phyloP scores from a whole-genome alignment of 1,140 invertebrate genomes.

The Lerema accius region DNA sequence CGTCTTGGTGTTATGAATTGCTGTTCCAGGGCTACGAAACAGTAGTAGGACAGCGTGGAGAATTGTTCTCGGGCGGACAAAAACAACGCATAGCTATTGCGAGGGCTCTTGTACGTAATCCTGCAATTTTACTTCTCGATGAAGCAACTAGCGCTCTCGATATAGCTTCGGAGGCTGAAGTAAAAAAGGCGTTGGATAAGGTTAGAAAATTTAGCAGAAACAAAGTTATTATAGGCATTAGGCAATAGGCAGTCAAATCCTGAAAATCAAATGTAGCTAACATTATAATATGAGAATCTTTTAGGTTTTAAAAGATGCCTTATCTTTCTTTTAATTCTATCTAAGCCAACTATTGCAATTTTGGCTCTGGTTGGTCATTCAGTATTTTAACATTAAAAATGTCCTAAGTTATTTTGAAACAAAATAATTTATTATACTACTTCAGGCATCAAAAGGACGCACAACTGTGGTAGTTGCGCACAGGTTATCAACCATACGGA shows the following conservation, averaged over 20 bases:
- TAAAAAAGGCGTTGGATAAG: conserved; percentile 86
- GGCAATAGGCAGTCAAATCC: no score
- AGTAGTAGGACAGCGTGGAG: conserved; percentile 88
- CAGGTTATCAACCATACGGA: conserved; percentile 90
- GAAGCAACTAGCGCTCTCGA: conserved; percentile 93
- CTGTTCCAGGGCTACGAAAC: conserved; percentile 87
- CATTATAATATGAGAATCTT: no score
- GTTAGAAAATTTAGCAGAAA: conserved; percentile 32
- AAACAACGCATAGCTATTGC: conserved; percentile 91
- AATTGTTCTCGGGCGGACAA: conserved; percentile 89
- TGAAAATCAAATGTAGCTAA: background rate
- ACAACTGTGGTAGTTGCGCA: conserved; percentile 96
- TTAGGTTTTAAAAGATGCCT: no score
- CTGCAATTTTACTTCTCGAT: conserved; percentile 89
- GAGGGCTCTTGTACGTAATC: conserved; percentile 88
- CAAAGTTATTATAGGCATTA: no score
- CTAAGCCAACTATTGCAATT: no score
- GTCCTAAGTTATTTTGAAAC: no score
- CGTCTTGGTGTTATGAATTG: background rate
- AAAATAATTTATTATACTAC: no score
- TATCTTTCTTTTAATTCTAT: no score
- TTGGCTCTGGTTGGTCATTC: no score
- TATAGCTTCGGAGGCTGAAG: conserved; percentile 84
- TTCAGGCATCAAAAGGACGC: conserved; percentile 86
- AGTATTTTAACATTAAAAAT: no score